Evolutionary conservation across 2,113 vertebrate species (phyloP), one percentile per base, ranked within the genome.

Genomic region (Grus americana): DNA sequence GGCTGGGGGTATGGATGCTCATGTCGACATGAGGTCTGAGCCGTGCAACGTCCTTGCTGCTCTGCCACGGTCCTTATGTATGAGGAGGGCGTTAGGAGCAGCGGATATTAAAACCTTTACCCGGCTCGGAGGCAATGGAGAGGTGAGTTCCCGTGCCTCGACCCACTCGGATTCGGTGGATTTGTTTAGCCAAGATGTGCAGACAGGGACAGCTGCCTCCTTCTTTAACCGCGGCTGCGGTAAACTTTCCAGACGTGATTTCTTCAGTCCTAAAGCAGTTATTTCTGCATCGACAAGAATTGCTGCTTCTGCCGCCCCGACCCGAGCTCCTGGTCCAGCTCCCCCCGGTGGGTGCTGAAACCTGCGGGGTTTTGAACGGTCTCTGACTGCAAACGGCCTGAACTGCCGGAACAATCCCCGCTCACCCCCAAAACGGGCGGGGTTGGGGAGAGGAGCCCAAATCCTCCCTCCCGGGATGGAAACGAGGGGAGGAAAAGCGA

Each of bases 11-110:
- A 3, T 3, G 6, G 40, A 15, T 32, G 63, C 15, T 47, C 6
- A 0, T 4, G 47, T 1, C 8, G 55, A 21, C 10, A 0, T 0
- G 59, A 63, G 27, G 2, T 11, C 22, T 22, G 46, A 88, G 61
- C 54, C 18, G 0, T 5, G 59, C 19, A 2, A 2, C 3, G 23
- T 21, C 40, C 57, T 9, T 0, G 20, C 67, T 40, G 79, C 79
- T n/a, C 57, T 5, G 40, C 61, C 63, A 2, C 17, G 6, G 12
- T 59, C 62, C 46, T 2, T 8, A 2, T 17, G 40, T 38, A 18
- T 3, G 62, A 5, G 20, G 15, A 32, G 44, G 26, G 4, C 3
- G 1, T 13, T 30, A 10, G 46, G 46, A 70, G 26, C 30, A 3
- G 67, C 0, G 57, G 32, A 13, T 36, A 19, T 46, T 2, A 16